Conservation (phyloP, 2,797 vertebrate genomes). For the Sebastes steindachneri region DNA sequence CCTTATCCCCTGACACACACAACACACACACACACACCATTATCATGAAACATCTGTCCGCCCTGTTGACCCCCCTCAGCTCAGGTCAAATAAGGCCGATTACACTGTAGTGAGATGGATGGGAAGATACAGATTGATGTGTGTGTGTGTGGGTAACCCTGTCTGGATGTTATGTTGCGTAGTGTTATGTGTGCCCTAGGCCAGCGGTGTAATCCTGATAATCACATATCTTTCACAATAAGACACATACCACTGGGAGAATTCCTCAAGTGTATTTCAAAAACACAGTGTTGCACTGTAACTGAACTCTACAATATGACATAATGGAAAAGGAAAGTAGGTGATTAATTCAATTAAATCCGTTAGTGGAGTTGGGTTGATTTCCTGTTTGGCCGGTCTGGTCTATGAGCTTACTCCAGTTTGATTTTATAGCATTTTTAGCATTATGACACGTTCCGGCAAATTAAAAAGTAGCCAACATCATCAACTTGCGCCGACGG, state of each 20-base stretch:
- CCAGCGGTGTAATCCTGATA: conserved; percentile 45
- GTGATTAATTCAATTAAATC: background rate
- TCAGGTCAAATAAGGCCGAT: conserved; percentile 67
- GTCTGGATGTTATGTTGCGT: conserved; percentile 36
- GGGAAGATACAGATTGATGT: conserved; percentile 54
- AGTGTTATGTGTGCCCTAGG: conserved; percentile 33
- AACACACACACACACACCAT: conserved; percentile 49
- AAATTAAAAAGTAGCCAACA: background rate
- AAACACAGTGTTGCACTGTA: background rate
- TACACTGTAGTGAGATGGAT: conserved; percentile 55
- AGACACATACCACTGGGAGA: background rate
- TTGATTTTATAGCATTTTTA: background rate
- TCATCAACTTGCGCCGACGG: background rate
- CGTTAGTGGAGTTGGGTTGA: background rate
- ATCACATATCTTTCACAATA: conserved; percentile 44
- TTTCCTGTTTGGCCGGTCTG: too few species aligned
- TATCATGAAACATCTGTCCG: conserved; percentile 71
- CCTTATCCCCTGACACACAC: conserved; percentile 24
- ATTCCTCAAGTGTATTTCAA: conserved; percentile 13
- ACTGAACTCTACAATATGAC: background rate
- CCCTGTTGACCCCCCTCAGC: conserved; percentile 58
- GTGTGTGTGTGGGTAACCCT: conserved; percentile 12
- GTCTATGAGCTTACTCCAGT: background rate
- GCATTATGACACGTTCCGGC: background rate
- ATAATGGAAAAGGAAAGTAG: background rate